A percentile compares a stretch with the other conserved stretches of the same genome.
These are phyloP conservation scores for Aphaenogaster rudis DNA, from an alignment of 1,140 invertebrate species.

Conservation along the genomic window DNA sequence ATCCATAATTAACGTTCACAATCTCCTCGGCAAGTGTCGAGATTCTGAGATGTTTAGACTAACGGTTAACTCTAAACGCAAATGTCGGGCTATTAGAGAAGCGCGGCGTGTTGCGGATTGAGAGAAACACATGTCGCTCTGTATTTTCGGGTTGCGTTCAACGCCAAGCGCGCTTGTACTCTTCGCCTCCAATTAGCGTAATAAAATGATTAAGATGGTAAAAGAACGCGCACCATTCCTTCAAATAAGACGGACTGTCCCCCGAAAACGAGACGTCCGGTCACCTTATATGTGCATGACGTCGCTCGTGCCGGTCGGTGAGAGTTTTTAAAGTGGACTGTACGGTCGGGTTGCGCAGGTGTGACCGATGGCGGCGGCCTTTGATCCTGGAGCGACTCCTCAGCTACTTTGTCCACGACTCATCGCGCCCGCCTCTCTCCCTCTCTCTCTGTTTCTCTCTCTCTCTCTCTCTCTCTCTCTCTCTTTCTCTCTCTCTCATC, in stretches of 20 bases:
- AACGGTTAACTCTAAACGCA: background rate
- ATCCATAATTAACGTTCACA: background rate
- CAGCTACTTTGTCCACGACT: constrained; percentile 82
- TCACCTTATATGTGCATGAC: constrained; percentile 36
- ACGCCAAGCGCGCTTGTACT: background rate
- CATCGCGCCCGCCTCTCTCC: constrained; percentile 67
- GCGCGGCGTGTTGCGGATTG: background rate
- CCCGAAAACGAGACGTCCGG: constrained; percentile 7
- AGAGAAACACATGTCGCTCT: background rate
- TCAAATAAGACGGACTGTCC: background rate
- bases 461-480: background rate
- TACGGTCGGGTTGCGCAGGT: constrained; percentile 83
- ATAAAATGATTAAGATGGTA: constrained; percentile 43
- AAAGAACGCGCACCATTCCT: constrained; percentile 14
- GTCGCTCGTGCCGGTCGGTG: background rate
- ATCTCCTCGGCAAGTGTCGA: background rate
- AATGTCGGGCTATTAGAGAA: constrained; percentile 2
- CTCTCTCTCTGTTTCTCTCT: too few relatives aligned
- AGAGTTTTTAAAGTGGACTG: constrained; percentile 74
- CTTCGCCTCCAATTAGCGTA: background rate
- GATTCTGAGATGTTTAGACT: background rate
- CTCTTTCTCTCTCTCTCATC: constrained; percentile 64
- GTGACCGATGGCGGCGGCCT: constrained; percentile 85
- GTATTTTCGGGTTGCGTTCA: background rate
- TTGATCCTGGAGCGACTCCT: constrained; percentile 82